These are phyloP conservation scores for Rhadinocentrus ornatus DNA, from an alignment of 2,797 vertebrate genomes.

Conservation along the genomic window DNA sequence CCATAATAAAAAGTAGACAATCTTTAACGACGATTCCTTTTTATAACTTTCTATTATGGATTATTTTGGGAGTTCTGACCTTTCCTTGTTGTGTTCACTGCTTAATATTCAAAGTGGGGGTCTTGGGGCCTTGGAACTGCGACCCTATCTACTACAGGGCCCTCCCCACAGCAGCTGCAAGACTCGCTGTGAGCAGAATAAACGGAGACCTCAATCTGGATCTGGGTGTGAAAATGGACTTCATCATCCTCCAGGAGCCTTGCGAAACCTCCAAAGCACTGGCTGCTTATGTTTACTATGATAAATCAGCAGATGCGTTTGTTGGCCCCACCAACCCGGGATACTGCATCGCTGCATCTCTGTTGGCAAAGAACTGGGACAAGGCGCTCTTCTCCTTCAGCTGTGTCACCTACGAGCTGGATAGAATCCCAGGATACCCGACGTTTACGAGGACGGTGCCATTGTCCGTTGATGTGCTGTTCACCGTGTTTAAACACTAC, in stretches of 20 bases:
- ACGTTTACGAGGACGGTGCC: constrained; percentile 79
- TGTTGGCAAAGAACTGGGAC: constrained; percentile 84
- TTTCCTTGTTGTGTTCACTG: constrained; percentile 80
- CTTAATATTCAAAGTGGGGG: constrained; percentile 83
- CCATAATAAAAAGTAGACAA: constrained; percentile 58
- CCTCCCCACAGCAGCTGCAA: constrained; percentile 74
- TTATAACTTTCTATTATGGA: constrained; percentile 74
- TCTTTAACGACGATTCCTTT: constrained; percentile 62
- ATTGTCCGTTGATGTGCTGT: constrained; percentile 76
- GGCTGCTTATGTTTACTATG: constrained; percentile 77
- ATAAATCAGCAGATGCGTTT: constrained; percentile 74
- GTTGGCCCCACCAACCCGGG: constrained; percentile 83
- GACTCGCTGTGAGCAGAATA: constrained; percentile 78
- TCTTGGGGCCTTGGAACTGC: constrained; percentile 86
- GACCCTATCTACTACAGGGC: constrained; percentile 79
- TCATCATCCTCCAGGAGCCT: constrained; percentile 77
- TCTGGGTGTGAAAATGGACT: constrained; percentile 75
- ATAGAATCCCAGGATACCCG: constrained; percentile 71
- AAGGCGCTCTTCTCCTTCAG: constrained; percentile 83
- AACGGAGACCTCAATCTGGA: constrained; percentile 74
- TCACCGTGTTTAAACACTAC: constrained; percentile 81
- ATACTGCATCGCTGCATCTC: constrained; percentile 83
- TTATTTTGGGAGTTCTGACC: constrained; percentile 78
- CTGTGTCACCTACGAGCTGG: constrained; percentile 82
- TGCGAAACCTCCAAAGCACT: constrained; percentile 85